phyloP scores from a whole-genome alignment of 1,140 invertebrate species.

The Planococcus citri region DNA sequence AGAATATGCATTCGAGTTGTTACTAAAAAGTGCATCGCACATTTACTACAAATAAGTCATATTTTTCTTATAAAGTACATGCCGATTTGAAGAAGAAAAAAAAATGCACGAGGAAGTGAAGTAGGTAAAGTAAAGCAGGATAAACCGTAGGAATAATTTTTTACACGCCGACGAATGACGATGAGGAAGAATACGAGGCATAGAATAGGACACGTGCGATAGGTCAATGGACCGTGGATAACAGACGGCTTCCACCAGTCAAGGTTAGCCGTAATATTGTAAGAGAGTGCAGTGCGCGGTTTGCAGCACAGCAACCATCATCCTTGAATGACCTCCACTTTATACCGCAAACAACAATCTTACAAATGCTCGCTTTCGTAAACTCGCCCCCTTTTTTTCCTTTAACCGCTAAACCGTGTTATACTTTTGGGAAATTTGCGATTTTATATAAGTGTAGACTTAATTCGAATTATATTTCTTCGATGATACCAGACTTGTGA shows the following conservation, averaged over 20 bases:
- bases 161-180: neutral
- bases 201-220: constrained; percentile 13
- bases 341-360: constrained; percentile 1
- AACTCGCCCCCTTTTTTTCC: neutral
- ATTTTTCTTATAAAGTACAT: neutral
- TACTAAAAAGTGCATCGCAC: too few species aligned
- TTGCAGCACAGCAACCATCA: constrained; percentile 11
- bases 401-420: neutral
- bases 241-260: constrained; percentile 17
- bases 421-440: neutral
- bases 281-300: neutral
- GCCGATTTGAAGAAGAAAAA: neutral
- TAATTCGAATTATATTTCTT: neutral
- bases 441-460: too few species aligned
- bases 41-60: too few species aligned
- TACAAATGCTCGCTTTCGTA: neutral
- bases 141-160: neutral
- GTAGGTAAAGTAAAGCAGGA: neutral
- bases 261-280: constrained; percentile 7
- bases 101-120: neutral
- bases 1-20: too few species aligned
- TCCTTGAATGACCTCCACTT: constrained; percentile 17
- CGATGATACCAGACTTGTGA: too few species aligned
- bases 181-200: neutral
- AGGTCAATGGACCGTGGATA: constrained; percentile 17